A percentile compares a stretch with the other conserved stretches of the same genome.
These are phyloP conservation scores for Microcaecilia unicolor DNA, from an alignment of 2,797 vertebrate genomes.

Conservation along the genomic window DNA sequence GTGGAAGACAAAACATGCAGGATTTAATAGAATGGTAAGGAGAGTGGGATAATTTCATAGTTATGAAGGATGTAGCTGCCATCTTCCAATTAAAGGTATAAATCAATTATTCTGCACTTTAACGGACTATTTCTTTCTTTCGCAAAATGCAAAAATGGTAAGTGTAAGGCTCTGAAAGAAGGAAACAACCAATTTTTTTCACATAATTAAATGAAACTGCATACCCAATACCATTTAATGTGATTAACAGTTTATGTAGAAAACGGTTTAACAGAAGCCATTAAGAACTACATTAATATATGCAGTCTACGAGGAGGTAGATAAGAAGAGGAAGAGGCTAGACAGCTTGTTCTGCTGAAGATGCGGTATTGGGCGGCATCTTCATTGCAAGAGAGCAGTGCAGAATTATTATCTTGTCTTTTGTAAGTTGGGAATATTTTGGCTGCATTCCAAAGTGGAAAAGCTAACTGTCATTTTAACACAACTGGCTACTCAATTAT, in stretches of 20 bases:
- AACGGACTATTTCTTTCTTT: background rate
- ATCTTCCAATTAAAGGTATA: constrained; percentile 6
- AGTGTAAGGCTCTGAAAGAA: constrained; percentile 6
- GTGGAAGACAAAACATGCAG: constrained; percentile 39
- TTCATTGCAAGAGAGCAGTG: too few relatives aligned
- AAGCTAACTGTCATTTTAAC: too few relatives aligned
- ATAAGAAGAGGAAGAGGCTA: too few relatives aligned
- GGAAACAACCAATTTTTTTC: constrained; percentile 31
- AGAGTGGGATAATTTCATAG: constrained; percentile 19
- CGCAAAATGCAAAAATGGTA: background rate
- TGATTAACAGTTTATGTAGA: constrained; percentile 36
- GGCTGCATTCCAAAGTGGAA: too few relatives aligned
- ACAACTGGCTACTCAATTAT: too few relatives aligned
- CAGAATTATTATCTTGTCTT: too few relatives aligned
- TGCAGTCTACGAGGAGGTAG: constrained; percentile 18
- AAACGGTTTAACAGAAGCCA: constrained; percentile 25
- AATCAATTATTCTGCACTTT: constrained; percentile 9
- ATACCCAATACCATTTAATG: constrained; percentile 37
- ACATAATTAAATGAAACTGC: constrained; percentile 44
- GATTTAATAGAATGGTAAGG: constrained; percentile 34
- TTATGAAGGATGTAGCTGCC: constrained; percentile 4
- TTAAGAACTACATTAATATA: constrained; percentile 23
- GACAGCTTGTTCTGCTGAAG: too few relatives aligned
- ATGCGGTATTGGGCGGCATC: too few relatives aligned
- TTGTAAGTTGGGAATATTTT: too few relatives aligned